phyloP scores from a whole-genome alignment of 2,888 invertebrate species.

The Pollenia amentaria region DNA sequence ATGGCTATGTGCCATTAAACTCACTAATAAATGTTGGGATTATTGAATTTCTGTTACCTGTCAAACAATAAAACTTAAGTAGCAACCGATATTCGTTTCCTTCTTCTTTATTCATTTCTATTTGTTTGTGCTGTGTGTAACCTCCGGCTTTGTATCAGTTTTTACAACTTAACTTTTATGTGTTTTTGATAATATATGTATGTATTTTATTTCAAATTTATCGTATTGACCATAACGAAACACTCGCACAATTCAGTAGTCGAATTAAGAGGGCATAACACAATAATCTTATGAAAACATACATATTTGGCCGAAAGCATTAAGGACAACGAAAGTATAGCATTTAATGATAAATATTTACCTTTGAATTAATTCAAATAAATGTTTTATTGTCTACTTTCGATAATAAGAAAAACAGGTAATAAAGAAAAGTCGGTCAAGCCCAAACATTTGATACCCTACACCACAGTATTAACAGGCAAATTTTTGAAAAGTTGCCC shows the following conservation, averaged over 20 bases:
- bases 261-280: too few relatives aligned
- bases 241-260: background rate
- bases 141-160: background rate
- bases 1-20: conserved; percentile 34
- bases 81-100: conserved; percentile 19
- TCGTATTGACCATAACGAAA: conserved; percentile 19
- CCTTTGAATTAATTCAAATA: too few relatives aligned
- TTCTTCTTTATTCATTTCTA: background rate
- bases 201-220: conserved; percentile 15
- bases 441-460: too few relatives aligned
- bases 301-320: too few relatives aligned
- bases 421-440: too few relatives aligned
- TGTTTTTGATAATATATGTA: background rate
- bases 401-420: too few relatives aligned
- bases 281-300: too few relatives aligned
- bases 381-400: too few relatives aligned
- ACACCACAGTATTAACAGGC: too few relatives aligned
- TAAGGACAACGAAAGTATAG: too few relatives aligned
- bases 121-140: background rate
- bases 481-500: too few relatives aligned
- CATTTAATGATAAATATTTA: too few relatives aligned
- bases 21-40: conserved; percentile 55
- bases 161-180: conserved; percentile 3
- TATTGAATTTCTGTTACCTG: conserved; percentile 73
- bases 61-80: conserved; percentile 58